Evolutionary conservation across 2,888 invertebrate genomes (phyloP).

Genomic region (Caenorhabditis sp.): DNA sequence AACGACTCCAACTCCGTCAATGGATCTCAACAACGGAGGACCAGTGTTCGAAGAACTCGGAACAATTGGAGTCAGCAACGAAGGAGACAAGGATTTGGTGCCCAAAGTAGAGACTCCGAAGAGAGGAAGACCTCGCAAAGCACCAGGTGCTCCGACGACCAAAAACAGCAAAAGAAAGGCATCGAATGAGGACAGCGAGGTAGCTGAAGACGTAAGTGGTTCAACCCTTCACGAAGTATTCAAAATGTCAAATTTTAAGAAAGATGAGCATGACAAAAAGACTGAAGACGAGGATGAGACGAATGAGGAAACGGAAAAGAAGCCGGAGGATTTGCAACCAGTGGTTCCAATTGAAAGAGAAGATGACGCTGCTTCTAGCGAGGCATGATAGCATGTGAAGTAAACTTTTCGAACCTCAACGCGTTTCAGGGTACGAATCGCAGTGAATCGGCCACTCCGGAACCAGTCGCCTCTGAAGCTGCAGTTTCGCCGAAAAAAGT

Average conservation of each 20-base stretch:
- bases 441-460: constrained; percentile 52
- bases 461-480: constrained; percentile 24
- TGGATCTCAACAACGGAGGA: constrained; percentile 16
- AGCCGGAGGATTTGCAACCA: constrained; percentile 7
- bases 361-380: constrained; percentile 54
- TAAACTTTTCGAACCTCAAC: constrained; percentile 5
- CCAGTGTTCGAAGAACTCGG: constrained; percentile 36
- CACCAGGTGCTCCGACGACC: constrained; percentile 19
- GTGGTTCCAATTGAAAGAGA: constrained; percentile 26
- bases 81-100: neutral
- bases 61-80: constrained; percentile 13
- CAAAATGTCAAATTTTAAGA: constrained; percentile 13
- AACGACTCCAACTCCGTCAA: constrained; percentile 24
- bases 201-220: constrained; percentile 37
- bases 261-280: constrained; percentile 52
- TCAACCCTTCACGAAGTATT: neutral
- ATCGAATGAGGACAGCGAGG: constrained; percentile 26
- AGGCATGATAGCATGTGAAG: too few species aligned
- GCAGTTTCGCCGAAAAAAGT: constrained; percentile 31
- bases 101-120: constrained; percentile 18
- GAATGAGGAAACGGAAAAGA: constrained; percentile 33
- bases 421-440: constrained; percentile 38
- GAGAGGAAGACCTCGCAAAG: constrained; percentile 40
- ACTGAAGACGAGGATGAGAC: constrained; percentile 56
- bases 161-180: constrained; percentile 23